phyloP scores from a whole-genome alignment of 1,140 invertebrate species.

The Phocides pigmalion region DNA sequence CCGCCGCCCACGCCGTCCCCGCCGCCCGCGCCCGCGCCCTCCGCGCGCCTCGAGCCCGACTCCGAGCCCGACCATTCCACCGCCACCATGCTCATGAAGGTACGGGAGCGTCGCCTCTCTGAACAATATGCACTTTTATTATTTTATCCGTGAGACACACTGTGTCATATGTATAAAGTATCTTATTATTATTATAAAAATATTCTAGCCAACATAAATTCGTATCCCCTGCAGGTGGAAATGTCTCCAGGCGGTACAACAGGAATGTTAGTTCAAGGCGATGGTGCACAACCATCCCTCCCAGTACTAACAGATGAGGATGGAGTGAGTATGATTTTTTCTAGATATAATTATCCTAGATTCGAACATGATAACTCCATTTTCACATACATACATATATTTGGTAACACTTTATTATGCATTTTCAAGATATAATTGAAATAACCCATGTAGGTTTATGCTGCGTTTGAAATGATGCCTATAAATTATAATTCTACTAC shows the following conservation, averaged over 20 bases:
- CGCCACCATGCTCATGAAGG: conserved; percentile 73
- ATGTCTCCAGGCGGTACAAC: conserved; percentile 88
- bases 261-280: conserved; percentile 84
- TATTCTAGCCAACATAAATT: neutral
- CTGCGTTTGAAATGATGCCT: too few relatives aligned
- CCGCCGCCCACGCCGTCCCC: conserved; percentile 73
- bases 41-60: conserved; percentile 44
- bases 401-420: too few relatives aligned
- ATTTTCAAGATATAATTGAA: too few relatives aligned
- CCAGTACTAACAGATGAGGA: conserved; percentile 80
- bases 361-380: too few relatives aligned
- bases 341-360: neutral
- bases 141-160: too few relatives aligned
- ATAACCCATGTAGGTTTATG: too few relatives aligned
- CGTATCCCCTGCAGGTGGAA: conserved; percentile 81
- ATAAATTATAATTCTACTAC: too few relatives aligned
- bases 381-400: too few relatives aligned
- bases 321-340: conserved; percentile 61
- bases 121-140: too few relatives aligned
- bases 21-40: conserved; percentile 41
- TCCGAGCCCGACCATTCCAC: conserved; percentile 38
- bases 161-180: too few relatives aligned
- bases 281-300: conserved; percentile 72
- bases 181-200: too few relatives aligned
- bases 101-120: too few relatives aligned